Evolutionary conservation across 2,113 vertebrate genomes (phyloP), one percentile per base, ranked within the genome.

Genomic region (Ariopsis seemanni): DNA sequence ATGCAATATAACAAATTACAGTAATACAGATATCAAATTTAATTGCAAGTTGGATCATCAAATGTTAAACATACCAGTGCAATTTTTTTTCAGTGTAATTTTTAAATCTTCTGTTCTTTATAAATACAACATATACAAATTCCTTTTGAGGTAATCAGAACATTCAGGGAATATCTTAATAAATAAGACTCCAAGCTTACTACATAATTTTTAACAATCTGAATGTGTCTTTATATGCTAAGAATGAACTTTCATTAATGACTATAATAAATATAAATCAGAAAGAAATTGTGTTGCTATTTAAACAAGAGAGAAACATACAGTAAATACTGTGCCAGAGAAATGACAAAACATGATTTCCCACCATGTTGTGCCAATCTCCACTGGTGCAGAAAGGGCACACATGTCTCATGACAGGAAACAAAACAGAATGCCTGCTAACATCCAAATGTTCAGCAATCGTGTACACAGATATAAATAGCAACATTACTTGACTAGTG

Each of bases 381-480:
- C 12, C 17, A 58, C 2, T 80, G 78, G 7, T 20, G 17, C 27
- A 34, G 55, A 80, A 58, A 34, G 27, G 55, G 7, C 55, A 80
- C 55, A 30, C n/a, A 22, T 52, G 74, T 53, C 50, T 77, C 50
- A 53, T 20, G 4, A 80, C 1, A 80, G n/a, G 55, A 58, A 58
- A 20, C n/a, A 30, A 80, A 80, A 60, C 55, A 58, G n/a, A 27
- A 57, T 53, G 6, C 7, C 55, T 58, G 8, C 55, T 18, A 58
- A 11, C n/a, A 34, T 58, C 55, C 7, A 10, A 58, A 58, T 30
- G 17, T 80, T 58, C 53, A 10, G 53, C 78, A 58, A 5, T 58
- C 17, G 34, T 80, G 27, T 58, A 58, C 27, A 80, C 53, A 80
- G 78, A 30, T 80, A 80, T 57, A 58, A 80, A 80, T 80, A 80